Evolutionary conservation across 1,140 invertebrate species (phyloP).

Genomic region (Lepidurus packardi): DNA sequence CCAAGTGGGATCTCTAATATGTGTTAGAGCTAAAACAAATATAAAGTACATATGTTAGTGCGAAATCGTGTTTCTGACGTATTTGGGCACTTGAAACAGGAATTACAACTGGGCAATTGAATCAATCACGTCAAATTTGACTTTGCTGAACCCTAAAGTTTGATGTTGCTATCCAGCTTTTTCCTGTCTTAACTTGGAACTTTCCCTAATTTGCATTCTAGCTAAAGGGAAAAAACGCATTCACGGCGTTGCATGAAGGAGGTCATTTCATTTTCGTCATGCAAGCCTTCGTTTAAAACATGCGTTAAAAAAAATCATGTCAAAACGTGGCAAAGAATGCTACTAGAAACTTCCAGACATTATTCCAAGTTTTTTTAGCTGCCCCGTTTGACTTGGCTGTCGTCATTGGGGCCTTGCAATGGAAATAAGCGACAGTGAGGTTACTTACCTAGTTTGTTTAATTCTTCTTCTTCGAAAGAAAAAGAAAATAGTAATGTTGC

Average conservation of each 20-base stretch:
- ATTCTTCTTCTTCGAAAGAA: neutral
- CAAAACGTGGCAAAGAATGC: neutral
- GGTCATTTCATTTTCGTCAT: neutral
- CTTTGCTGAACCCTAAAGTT: neutral
- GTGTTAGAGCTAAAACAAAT: neutral
- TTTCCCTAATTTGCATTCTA: neutral
- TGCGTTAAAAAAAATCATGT: neutral
- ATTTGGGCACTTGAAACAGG: neutral
- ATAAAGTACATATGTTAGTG: neutral
- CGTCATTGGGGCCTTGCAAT: neutral
- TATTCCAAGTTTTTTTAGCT: no score
- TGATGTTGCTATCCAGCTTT: neutral
- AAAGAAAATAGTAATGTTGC: neutral
- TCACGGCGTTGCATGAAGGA: neutral
- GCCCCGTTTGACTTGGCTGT: no score
- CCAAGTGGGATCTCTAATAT: neutral
- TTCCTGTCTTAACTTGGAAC: neutral
- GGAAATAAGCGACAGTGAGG: neutral
- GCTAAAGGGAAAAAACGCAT: neutral
- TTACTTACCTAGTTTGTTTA: neutral
- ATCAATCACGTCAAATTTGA: neutral
- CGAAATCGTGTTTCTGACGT: neutral
- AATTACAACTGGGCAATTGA: neutral
- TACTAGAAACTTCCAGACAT: neutral
- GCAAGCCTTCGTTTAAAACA: neutral